Conservation (phyloP, 2,888 invertebrate genomes). For the Elmis aenea region DNA sequence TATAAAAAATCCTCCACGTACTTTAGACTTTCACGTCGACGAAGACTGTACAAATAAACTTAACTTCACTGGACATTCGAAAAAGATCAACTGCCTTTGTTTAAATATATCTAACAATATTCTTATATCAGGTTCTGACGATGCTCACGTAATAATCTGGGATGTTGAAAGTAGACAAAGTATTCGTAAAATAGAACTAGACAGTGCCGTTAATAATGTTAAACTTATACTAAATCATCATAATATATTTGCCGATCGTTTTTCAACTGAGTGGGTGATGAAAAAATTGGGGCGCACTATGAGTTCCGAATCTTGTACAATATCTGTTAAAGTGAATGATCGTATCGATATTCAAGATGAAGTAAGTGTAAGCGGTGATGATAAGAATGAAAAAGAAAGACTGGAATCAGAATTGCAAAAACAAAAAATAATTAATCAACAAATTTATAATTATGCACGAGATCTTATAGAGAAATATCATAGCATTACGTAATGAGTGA, state of each 20-base stretch:
- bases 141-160: slow-evolving; percentile 74
- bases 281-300: slow-evolving; percentile 61
- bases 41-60: slow-evolving; percentile 44
- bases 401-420: no score
- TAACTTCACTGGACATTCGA: slow-evolving; percentile 64
- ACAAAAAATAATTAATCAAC: no score
- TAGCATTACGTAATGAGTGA: no score
- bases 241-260: slow-evolving; percentile 56
- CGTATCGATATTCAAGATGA: slow-evolving; percentile 58
- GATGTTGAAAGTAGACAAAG: slow-evolving; percentile 73
- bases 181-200: slow-evolving; percentile 63
- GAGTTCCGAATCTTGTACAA: slow-evolving; percentile 54
- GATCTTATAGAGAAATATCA: no score
- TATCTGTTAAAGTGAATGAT: slow-evolving; percentile 66
- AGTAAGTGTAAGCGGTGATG: slow-evolving; percentile 40
- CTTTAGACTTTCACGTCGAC: slow-evolving; percentile 59
- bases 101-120: slow-evolving; percentile 67
- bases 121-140: slow-evolving; percentile 72
- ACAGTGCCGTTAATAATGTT: slow-evolving; percentile 71
- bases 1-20: slow-evolving; percentile 63
- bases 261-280: slow-evolving; percentile 53
- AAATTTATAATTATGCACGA: no score
- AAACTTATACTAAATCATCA: slow-evolving; percentile 57
- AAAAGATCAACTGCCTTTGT: slow-evolving; percentile 64
- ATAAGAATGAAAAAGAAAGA: slow-evolving; percentile 19